phyloP scores from a whole-genome alignment of 2,888 invertebrate genomes.

The Epiblema foenella region DNA sequence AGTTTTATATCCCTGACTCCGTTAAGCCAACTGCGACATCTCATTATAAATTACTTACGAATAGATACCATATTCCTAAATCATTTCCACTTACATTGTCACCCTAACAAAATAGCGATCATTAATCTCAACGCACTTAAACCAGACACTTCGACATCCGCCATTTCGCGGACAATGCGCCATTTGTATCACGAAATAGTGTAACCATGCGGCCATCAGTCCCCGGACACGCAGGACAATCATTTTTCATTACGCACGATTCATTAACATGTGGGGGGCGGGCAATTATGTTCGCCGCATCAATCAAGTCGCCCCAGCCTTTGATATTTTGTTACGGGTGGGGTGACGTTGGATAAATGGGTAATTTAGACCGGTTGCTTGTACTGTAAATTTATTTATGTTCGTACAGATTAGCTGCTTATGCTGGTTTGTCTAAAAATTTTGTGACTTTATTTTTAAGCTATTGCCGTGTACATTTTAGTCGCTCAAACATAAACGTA shows the following conservation, averaged over 20 bases:
- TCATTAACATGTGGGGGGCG: constrained; percentile 79
- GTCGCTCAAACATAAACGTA: neutral
- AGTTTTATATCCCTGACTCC: neutral
- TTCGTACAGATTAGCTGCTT: neutral
- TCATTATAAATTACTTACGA: neutral
- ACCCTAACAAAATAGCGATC: constrained; percentile 32
- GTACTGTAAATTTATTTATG: constrained; percentile 19
- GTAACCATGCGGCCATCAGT: constrained; percentile 64
- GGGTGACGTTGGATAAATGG: constrained; percentile 39
- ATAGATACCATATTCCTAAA: constrained; percentile 11
- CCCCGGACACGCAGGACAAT: constrained; percentile 58
- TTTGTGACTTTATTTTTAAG: neutral
- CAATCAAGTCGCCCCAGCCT: constrained; percentile 74
- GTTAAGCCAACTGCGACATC: neutral
- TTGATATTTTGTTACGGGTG: constrained; percentile 66
- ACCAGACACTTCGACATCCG: constrained; percentile 44
- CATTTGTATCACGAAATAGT: constrained; percentile 68
- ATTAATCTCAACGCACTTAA: constrained; percentile 40
- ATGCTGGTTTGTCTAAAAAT: neutral
- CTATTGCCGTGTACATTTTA: neutral
- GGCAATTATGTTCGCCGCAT: constrained; percentile 79
- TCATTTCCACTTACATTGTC: constrained; percentile 23
- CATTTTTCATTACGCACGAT: constrained; percentile 82
- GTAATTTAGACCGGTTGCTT: constrained; percentile 33
- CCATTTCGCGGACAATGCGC: constrained; percentile 53